phyloP scores from a whole-genome alignment of 2,888 invertebrate genomes.

The Napeogenes sylphis region DNA sequence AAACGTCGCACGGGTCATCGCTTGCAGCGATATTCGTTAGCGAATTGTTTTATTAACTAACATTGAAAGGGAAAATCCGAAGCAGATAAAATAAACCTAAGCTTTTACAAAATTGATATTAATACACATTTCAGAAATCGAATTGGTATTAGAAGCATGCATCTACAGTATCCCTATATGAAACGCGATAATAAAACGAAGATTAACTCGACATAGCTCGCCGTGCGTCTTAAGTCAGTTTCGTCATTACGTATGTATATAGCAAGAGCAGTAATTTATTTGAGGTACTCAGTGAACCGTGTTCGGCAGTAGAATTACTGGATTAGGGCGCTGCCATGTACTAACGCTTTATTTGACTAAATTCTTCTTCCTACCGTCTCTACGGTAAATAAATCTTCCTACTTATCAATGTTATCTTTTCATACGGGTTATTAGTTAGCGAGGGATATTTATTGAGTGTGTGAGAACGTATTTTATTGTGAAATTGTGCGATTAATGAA shows the following conservation, averaged over 20 bases:
- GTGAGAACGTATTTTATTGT: constrained; percentile 5
- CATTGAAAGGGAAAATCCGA: background rate
- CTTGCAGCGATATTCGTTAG: no score
- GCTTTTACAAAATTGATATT: no score
- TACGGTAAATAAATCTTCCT: constrained; percentile 6
- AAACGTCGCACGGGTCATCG: background rate
- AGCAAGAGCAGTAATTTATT: constrained; percentile 37
- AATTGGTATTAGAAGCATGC: no score
- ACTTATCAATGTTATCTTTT: constrained; percentile 4
- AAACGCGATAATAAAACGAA: background rate
- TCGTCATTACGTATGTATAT: constrained; percentile 30
- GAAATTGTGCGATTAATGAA: background rate
- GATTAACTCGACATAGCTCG: constrained; percentile 1
- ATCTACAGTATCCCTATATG: no score
- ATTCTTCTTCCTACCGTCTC: constrained; percentile 20
- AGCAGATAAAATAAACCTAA: background rate
- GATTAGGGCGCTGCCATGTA: constrained; percentile 33
- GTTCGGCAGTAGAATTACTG: constrained; percentile 37
- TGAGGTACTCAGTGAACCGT: constrained; percentile 35
- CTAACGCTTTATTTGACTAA: constrained; percentile 30
- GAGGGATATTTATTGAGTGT: constrained; percentile 2
- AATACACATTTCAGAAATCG: no score
- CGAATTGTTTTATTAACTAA: background rate
- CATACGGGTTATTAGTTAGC: background rate
- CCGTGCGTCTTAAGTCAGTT: constrained; percentile 11